Evolutionary conservation across 2,888 invertebrate species (phyloP).

Genomic region (Brachyptera putata): DNA sequence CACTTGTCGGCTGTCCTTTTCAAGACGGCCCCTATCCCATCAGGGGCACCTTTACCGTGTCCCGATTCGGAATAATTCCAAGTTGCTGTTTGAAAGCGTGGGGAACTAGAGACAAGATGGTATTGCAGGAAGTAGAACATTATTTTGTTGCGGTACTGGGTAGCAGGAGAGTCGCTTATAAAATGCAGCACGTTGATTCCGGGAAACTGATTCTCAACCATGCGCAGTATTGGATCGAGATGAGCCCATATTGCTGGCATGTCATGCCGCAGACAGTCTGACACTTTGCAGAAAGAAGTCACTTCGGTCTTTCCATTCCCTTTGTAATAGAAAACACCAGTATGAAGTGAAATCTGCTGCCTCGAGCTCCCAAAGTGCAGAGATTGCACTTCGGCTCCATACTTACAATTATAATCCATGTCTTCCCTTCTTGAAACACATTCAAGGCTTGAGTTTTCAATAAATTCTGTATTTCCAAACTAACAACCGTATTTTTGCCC

Average conservation of each 20-base stretch:
- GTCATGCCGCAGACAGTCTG: neutral
- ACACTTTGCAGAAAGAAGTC: neutral
- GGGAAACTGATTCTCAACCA: neutral
- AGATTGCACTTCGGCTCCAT: constrained; percentile 36
- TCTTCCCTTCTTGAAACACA: too few species aligned
- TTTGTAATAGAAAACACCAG: constrained; percentile 29
- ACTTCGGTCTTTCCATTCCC: neutral
- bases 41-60: constrained; percentile 24
- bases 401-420: constrained; percentile 37
- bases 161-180: constrained; percentile 17
- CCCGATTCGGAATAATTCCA: constrained; percentile 24
- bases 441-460: too few species aligned
- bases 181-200: constrained; percentile 11
- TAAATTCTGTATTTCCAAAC: too few species aligned
- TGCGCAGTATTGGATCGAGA: neutral
- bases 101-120: constrained; percentile 4
- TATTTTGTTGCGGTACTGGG: too few species aligned
- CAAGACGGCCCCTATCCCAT: constrained; percentile 15
- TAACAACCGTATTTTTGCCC: too few species aligned
- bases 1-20: constrained; percentile 20
- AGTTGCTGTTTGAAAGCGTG: neutral
- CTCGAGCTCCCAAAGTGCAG: constrained; percentile 37
- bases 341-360: constrained; percentile 36
- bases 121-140: too few species aligned
- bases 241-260: constrained; percentile 3